Conservation (phyloP, 2,888 invertebrate species). For the Cybosia mesomella region DNA sequence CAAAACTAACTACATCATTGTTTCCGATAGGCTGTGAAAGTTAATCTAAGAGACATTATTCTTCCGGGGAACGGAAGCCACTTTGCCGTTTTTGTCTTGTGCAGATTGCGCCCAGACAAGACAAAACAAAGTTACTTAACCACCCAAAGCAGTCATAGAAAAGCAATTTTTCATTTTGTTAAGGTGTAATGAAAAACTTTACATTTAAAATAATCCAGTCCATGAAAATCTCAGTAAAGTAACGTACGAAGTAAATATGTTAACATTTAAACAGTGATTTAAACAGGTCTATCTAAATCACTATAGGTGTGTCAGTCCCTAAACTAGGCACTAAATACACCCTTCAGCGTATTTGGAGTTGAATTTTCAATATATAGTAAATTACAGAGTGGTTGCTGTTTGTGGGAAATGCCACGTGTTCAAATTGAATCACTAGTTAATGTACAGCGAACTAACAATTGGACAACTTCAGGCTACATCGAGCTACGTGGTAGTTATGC, state of each 20-base stretch:
- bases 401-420: conserved; percentile 52
- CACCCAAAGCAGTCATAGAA: neutral
- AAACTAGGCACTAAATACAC: conserved; percentile 18
- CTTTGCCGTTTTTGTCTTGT: too few relatives aligned
- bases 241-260: neutral
- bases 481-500: conserved; percentile 36
- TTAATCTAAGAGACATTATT: too few relatives aligned
- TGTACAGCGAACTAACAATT: conserved; percentile 48
- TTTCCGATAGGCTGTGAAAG: too few relatives aligned
- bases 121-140: too few relatives aligned
- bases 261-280: neutral
- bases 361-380: conserved; percentile 43
- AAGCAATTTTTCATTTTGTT: neutral
- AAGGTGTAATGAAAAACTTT: neutral
- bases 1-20: too few relatives aligned
- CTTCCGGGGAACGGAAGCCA: too few relatives aligned
- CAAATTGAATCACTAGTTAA: conserved; percentile 43
- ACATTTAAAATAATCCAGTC: neutral
- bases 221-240: neutral
- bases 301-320: conserved; percentile 3
- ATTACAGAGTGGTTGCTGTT: conserved; percentile 35
- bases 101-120: too few relatives aligned
- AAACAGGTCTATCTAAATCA: neutral
- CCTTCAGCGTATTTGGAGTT: conserved; percentile 20
- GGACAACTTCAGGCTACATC: conserved; percentile 22